phyloP scores from a whole-genome alignment of 2,113 vertebrate genomes.

The Emydocephalus ijimae region DNA sequence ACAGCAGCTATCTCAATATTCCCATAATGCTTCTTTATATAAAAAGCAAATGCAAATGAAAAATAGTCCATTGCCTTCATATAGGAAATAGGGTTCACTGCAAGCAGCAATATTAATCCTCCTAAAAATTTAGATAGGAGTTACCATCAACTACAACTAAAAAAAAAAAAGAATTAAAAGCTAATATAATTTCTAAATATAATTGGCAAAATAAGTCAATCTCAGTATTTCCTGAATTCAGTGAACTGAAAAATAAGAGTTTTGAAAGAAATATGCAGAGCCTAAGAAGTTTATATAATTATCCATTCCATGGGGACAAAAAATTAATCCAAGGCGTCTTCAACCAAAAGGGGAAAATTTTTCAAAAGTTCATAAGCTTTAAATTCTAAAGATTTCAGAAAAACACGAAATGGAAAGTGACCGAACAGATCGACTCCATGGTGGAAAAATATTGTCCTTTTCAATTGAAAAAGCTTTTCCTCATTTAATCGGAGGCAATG shows the following conservation, averaged over 20 bases:
- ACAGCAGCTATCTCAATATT: slow-evolving; percentile 65
- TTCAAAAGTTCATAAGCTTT: slow-evolving; percentile 33
- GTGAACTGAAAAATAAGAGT: slow-evolving; percentile 19
- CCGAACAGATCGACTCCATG: slow-evolving; percentile 28
- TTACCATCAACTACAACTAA: slow-evolving; percentile 61
- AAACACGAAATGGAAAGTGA: slow-evolving; percentile 42
- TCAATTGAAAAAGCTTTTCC: neutral
- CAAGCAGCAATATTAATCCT: slow-evolving; percentile 42
- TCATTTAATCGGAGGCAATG: slow-evolving; percentile 11
- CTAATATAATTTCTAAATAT: slow-evolving; percentile 35
- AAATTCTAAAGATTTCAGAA: slow-evolving; percentile 41
- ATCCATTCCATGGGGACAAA: slow-evolving; percentile 53
- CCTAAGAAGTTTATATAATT: slow-evolving; percentile 41
- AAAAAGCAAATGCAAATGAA: slow-evolving; percentile 49
- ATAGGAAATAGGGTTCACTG: slow-evolving; percentile 57
- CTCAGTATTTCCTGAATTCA: slow-evolving; percentile 34
- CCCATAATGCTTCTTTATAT: slow-evolving; percentile 48
- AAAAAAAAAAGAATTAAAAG: slow-evolving; percentile 45
- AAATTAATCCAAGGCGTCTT: slow-evolving; percentile 25
- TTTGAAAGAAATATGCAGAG: slow-evolving; percentile 25
- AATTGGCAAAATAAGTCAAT: slow-evolving; percentile 21
- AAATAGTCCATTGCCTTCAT: slow-evolving; percentile 57
- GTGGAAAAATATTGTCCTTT: neutral
- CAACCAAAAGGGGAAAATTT: slow-evolving; percentile 27
- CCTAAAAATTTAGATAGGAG: slow-evolving; percentile 44